Evolutionary conservation across 2,113 vertebrate genomes (phyloP).

Genomic region (Dromiciops gliroides): DNA sequence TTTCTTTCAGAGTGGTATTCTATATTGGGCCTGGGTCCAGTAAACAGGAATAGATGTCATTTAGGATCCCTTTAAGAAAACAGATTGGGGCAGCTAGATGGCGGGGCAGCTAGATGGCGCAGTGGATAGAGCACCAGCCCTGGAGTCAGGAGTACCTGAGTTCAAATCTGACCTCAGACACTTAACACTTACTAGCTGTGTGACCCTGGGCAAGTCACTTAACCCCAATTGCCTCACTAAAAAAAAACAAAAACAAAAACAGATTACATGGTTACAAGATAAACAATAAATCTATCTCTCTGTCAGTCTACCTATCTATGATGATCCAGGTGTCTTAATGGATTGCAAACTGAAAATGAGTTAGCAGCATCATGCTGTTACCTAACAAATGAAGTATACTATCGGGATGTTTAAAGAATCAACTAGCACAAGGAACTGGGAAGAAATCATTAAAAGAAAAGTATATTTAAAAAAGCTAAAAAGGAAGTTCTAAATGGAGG

Average conservation of each 20-base stretch:
- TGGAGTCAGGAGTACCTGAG: no score
- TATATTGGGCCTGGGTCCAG: background rate
- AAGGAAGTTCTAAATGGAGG: background rate
- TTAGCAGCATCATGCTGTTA: background rate
- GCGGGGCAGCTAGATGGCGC: no score
- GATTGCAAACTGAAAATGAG: background rate
- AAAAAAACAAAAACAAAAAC: no score
- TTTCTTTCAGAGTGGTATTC: background rate
- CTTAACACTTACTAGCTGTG: no score
- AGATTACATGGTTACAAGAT: background rate
- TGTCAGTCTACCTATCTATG: no score
- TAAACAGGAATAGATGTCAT: slow-evolving; percentile 22
- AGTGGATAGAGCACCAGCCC: no score
- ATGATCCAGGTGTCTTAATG: background rate
- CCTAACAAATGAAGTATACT: background rate
- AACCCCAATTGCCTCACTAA: no score
- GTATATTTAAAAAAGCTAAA: background rate
- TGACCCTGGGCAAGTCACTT: no score
- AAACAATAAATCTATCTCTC: background rate
- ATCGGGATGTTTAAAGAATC: background rate
- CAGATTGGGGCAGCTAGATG: no score
- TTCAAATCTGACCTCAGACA: no score
- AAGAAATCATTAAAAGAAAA: background rate
- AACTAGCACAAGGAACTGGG: background rate
- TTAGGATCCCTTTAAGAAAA: slow-evolving; percentile 5